These are phyloP conservation scores for Gorilla gorilla DNA, from an alignment of 2,113 vertebrate genomes.

Conservation along the genomic window DNA sequence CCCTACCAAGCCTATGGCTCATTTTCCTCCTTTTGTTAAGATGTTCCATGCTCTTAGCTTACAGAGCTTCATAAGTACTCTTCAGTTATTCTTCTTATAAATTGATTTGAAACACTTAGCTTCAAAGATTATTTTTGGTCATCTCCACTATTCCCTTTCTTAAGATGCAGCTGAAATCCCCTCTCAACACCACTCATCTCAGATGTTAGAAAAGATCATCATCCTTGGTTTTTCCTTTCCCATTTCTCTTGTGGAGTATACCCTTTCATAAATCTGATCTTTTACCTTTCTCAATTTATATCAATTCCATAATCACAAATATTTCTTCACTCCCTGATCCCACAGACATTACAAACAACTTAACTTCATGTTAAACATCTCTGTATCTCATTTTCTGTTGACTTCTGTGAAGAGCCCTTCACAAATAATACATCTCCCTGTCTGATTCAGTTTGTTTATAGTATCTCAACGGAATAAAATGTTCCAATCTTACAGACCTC, in stretches of 20 bases:
- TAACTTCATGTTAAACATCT: not conserved
- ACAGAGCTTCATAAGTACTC: not conserved
- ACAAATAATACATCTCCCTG: not conserved
- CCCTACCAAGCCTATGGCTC: not conserved
- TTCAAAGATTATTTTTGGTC: conserved; percentile 53
- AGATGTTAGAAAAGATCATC: not conserved
- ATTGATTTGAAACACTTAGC: conserved; percentile 42
- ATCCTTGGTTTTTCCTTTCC: not conserved
- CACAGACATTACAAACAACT: not conserved
- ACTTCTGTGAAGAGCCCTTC: conserved; percentile 27
- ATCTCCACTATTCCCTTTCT: not conserved
- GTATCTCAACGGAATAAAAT: not conserved
- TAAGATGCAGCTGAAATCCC: conserved; percentile 16
- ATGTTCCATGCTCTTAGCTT: not conserved
- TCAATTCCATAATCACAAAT: not conserved
- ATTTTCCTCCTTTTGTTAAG: not conserved
- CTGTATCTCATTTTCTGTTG: not conserved
- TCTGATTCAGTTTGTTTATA: not conserved
- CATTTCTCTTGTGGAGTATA: not conserved
- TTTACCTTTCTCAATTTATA: not conserved
- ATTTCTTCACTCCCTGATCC: not conserved
- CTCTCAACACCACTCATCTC: conserved; percentile 16
- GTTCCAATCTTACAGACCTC: not conserved
- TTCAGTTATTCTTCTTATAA: conserved; percentile 26
- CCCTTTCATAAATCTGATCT: not conserved